Conservation (phyloP, 2,888 invertebrate species). For the Vanessa cardui region DNA sequence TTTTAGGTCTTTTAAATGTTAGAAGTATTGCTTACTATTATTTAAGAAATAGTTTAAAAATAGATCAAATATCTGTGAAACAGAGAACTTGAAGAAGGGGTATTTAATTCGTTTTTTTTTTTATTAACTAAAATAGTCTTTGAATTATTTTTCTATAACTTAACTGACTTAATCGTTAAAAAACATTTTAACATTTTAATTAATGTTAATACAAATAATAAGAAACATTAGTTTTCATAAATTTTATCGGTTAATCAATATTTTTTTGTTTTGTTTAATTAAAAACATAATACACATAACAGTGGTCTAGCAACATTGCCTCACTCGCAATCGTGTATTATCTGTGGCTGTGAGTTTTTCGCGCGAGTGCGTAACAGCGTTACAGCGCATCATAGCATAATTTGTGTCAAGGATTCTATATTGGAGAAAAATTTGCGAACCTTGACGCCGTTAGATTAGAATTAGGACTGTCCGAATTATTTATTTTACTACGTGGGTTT, state of each 20-base stretch:
- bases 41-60: too few species aligned
- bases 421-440: slow-evolving; percentile 76
- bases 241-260: not conserved
- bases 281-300: not conserved
- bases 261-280: not conserved
- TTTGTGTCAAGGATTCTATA: slow-evolving; percentile 73
- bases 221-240: too few species aligned
- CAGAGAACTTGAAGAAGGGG: too few species aligned
- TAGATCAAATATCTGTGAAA: too few species aligned
- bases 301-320: not conserved
- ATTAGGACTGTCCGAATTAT: slow-evolving; percentile 71
- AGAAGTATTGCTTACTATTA: too few species aligned
- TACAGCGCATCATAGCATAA: slow-evolving; percentile 56
- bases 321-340: slow-evolving; percentile 18
- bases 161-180: too few species aligned
- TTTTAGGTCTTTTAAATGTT: too few species aligned
- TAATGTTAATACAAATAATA: too few species aligned
- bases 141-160: too few species aligned
- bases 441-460: slow-evolving; percentile 71
- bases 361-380: slow-evolving; percentile 49
- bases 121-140: too few species aligned
- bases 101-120: too few species aligned
- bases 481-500: slow-evolving; percentile 54
- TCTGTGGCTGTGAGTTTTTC: slow-evolving; percentile 52
- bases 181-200: too few species aligned